phyloP scores from a whole-genome alignment of 2,797 vertebrate species.

The Psittacula derbiana region DNA sequence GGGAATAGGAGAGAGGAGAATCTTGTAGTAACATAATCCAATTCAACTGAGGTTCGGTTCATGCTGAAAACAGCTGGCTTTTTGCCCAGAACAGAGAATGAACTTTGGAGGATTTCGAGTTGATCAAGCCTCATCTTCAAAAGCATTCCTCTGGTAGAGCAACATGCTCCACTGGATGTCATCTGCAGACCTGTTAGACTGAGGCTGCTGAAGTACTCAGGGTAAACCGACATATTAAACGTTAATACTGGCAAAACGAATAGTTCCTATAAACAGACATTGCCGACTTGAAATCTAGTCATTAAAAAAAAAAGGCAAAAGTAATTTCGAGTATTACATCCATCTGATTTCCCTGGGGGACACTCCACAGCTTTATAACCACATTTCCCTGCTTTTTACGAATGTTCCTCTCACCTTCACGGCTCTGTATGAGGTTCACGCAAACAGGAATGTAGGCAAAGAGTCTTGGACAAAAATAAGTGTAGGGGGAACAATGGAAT shows the following conservation, averaged over 20 bases:
- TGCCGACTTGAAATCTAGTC: background rate
- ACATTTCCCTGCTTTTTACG: background rate
- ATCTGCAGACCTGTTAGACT: background rate
- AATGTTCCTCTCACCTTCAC: background rate
- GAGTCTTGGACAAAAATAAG: background rate
- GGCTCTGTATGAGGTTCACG: background rate
- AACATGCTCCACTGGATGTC: background rate
- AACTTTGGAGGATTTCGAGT: slow-evolving; percentile 40
- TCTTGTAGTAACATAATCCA: slow-evolving; percentile 13
- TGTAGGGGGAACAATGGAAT: background rate
- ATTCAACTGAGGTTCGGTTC: background rate
- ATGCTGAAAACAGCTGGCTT: slow-evolving; percentile 28
- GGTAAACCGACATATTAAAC: background rate
- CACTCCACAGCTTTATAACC: background rate
- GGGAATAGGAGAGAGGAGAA: slow-evolving; percentile 1
- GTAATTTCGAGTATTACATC: background rate
- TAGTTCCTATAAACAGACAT: background rate
- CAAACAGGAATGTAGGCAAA: background rate
- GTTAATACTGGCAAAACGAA: background rate
- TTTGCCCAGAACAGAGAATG: slow-evolving; percentile 38
- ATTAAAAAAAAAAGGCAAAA: background rate
- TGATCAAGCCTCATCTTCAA: slow-evolving; percentile 32
- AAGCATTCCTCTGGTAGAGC: slow-evolving; percentile 46
- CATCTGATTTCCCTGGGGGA: background rate
- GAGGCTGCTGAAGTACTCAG: background rate